phyloP scores from a whole-genome alignment of 2,113 vertebrate genomes.

The Albula glossodonta region DNA sequence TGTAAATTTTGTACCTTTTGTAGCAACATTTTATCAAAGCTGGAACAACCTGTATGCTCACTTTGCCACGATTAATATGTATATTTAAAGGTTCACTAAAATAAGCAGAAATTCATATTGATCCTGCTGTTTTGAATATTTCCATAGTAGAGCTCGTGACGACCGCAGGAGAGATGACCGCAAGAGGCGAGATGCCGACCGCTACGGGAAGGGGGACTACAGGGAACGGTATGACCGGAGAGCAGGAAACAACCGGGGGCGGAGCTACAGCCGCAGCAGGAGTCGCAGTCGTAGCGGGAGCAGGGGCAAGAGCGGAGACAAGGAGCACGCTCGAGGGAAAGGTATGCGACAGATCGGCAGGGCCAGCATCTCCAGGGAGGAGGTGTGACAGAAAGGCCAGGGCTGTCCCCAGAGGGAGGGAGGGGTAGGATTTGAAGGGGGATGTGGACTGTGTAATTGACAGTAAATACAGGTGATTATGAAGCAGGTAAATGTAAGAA shows the following conservation, averaged over 20 bases:
- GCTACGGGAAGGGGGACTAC: conserved; percentile 89
- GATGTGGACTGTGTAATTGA: no score
- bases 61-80: no score
- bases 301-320: conserved; percentile 62
- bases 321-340: conserved; percentile 70
- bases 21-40: neutral
- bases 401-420: neutral
- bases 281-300: conserved; percentile 76
- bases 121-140: neutral
- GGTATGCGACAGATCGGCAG: neutral
- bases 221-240: conserved; percentile 92
- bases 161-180: conserved; percentile 93
- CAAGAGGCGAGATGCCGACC: conserved; percentile 89
- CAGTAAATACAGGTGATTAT: neutral
- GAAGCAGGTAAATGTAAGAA: neutral
- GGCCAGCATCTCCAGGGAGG: neutral
- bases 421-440: neutral
- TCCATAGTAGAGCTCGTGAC: conserved; percentile 73
- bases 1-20: neutral
- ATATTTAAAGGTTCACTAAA: no score
- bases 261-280: conserved; percentile 56
- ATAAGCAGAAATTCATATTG: no score
- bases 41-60: neutral
- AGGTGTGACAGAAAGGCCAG: conserved; percentile 60
- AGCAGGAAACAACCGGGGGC: conserved; percentile 71